Percentiles rank a stretch among this genome's conserved stretches.
Conservation (phyloP, 92 coral and sea anemone species). For the Diadumene lineata region DNA sequence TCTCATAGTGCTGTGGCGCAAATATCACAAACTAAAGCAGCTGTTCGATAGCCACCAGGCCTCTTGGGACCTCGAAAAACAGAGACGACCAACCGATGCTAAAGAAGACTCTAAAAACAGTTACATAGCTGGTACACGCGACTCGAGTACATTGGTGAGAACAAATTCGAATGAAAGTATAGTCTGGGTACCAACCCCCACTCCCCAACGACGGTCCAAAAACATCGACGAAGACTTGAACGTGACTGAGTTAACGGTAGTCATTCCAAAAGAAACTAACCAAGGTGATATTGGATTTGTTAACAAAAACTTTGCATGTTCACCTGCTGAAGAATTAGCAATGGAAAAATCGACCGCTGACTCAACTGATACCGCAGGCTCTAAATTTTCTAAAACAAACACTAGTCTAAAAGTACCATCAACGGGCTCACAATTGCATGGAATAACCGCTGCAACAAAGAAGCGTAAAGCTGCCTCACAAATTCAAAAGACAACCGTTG, state of each 20-base stretch:
- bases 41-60: background rate
- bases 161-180: constrained; percentile 10
- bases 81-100: background rate
- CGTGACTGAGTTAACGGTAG: background rate
- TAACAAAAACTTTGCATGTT: background rate
- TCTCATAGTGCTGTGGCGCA: constrained; percentile 1
- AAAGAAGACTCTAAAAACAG: background rate
- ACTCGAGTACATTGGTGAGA: constrained; percentile 2
- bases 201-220: constrained; percentile 3
- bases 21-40: background rate
- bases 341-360: background rate
- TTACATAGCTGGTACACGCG: constrained; percentile 5
- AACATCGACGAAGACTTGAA: background rate
- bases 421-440: background rate
- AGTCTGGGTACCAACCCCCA: constrained; percentile 17
- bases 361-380: background rate
- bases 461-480: too few relatives aligned
- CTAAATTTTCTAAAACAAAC: background rate
- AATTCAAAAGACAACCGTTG: too few relatives aligned
- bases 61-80: background rate
- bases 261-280: background rate
- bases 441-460: too few relatives aligned
- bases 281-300: background rate
- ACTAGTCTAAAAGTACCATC: background rate
- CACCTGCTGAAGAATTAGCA: background rate